Base-by-base conservation (phyloP, 1,140 invertebrate species). In the Anastatus disparis region DNA sequence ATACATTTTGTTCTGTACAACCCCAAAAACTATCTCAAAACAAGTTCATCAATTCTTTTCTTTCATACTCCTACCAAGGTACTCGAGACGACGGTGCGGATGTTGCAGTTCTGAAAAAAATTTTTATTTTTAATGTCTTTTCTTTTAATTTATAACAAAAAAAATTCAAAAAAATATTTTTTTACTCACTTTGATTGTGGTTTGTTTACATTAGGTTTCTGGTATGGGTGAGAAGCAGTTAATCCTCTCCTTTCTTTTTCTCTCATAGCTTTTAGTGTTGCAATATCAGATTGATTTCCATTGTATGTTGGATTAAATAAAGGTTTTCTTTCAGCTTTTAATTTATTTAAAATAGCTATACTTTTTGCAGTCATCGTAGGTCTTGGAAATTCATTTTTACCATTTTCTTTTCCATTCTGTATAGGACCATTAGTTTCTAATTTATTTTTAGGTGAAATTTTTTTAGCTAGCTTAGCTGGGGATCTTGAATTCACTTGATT, bases 311-410 rank as follows among this genome's bases (percentile, higher is more conserved):
- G 12, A 59, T 17, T 55, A 46, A 69, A 62, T 10, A 75, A 55
- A 9, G 67, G 69, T 27, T 75, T 80, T 24, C 66, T 75, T 7
- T 81, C 77, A 52, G 64, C 73, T 55, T 83, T 85, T 2, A 86
- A 38, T 70, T 79, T 85, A 70, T 86, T 85, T 27, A 85, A 58
- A 75, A 85, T 82, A 17, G 81, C 80, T 3, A 85, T 68, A 70
- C 78, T 84, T 55, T 83, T 86, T 2, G 79, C 81, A 27, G 78
- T 84, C 77, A 85, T 83, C 6, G 77, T 73, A 38, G 71, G 29
- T 53, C 74, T 81, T 12, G 67, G 58, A 0, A 65, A 17, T n/a
- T 75, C 72, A n/a, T n/a, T n/a, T 68, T 82, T 84, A 35, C 15
- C 65, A 53, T 85, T 86, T 62, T 86, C 84, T 67, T 86, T 85